These are phyloP conservation scores for Heliothis peltigera DNA, from an alignment of 2,888 invertebrate species.

Conservation along the genomic window DNA sequence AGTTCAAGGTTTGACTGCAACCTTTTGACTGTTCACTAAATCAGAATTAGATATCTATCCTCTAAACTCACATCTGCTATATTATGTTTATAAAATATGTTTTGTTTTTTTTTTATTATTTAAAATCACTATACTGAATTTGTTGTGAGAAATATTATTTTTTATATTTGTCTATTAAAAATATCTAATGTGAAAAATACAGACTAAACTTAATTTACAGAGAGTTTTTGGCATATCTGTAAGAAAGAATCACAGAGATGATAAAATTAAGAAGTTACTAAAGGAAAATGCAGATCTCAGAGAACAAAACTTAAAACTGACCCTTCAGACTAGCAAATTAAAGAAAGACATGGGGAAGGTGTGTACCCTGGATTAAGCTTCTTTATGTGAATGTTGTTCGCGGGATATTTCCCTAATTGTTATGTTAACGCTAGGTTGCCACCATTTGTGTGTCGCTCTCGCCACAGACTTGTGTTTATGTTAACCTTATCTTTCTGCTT, in stretches of 20 bases:
- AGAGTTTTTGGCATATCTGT: conserved; percentile 82
- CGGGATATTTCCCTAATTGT: not conserved
- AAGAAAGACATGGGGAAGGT: conserved; percentile 84
- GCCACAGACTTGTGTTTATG: conserved; percentile 18
- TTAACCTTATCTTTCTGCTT: conserved; percentile 29
- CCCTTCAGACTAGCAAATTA: conserved; percentile 74
- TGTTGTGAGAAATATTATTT: not conserved
- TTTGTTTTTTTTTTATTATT: too few relatives aligned
- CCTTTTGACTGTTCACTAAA: too few relatives aligned
- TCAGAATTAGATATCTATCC: too few relatives aligned
- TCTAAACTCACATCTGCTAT: too few relatives aligned
- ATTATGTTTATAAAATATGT: too few relatives aligned
- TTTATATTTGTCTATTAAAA: too few relatives aligned
- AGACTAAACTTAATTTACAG: conserved; percentile 68
- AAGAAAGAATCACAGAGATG: conserved; percentile 76
- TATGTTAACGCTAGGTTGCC: not conserved
- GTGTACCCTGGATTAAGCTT: conserved; percentile 34
- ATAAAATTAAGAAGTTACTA: conserved; percentile 71
- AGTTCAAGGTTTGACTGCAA: too few relatives aligned
- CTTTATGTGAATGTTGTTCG: not conserved
- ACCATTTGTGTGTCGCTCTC: not conserved
- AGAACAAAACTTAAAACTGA: conserved; percentile 75
- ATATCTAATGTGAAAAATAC: too few relatives aligned
- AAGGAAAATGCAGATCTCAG: conserved; percentile 76
- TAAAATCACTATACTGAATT: not conserved